These are phyloP conservation scores for Drosophila merina DNA, from an alignment of 2,888 invertebrate genomes.

Conservation along the genomic window DNA sequence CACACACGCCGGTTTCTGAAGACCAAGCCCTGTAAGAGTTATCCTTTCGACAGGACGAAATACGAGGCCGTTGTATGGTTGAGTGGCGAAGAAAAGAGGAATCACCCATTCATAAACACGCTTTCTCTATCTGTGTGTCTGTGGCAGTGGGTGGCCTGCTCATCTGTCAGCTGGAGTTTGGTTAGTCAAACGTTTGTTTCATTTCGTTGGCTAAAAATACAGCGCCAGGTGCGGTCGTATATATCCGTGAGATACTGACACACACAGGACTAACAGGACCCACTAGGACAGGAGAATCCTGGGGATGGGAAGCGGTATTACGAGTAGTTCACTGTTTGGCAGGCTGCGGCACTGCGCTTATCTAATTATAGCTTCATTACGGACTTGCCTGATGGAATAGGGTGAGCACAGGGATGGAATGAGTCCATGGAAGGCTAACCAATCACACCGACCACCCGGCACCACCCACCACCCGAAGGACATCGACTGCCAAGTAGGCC, in stretches of 20 bases:
- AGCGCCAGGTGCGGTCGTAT: slow-evolving; percentile 17
- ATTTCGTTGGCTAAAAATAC: slow-evolving; percentile 58
- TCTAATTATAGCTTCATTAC: slow-evolving; percentile 80
- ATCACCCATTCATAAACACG: slow-evolving; percentile 42
- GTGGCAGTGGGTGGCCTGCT: slow-evolving; percentile 17
- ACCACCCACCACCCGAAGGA: slow-evolving; percentile 28
- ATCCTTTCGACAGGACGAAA: slow-evolving; percentile 12
- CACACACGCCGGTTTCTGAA: slow-evolving; percentile 5
- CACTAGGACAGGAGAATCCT: not conserved
- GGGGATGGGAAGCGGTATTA: not conserved
- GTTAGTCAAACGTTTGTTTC: slow-evolving; percentile 67
- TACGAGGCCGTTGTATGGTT: slow-evolving; percentile 21
- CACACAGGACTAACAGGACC: slow-evolving; percentile 4
- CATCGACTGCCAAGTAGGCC: slow-evolving; percentile 37
- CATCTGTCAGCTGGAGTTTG: slow-evolving; percentile 61
- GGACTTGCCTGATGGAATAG: slow-evolving; percentile 60
- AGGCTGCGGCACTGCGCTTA: slow-evolving; percentile 53
- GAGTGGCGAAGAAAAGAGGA: slow-evolving; percentile 23
- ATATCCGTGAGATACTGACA: slow-evolving; percentile 18
- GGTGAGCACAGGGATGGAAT: slow-evolving; percentile 14
- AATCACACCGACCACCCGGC: slow-evolving; percentile 3
- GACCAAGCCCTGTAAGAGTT: slow-evolving; percentile 1
- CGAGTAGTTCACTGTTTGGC: slow-evolving; percentile 25
- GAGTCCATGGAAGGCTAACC: slow-evolving; percentile 10
- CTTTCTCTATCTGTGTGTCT: slow-evolving; percentile 8